phyloP scores from a whole-genome alignment of 2,888 invertebrate species.

The Hemithea aestivaria region DNA sequence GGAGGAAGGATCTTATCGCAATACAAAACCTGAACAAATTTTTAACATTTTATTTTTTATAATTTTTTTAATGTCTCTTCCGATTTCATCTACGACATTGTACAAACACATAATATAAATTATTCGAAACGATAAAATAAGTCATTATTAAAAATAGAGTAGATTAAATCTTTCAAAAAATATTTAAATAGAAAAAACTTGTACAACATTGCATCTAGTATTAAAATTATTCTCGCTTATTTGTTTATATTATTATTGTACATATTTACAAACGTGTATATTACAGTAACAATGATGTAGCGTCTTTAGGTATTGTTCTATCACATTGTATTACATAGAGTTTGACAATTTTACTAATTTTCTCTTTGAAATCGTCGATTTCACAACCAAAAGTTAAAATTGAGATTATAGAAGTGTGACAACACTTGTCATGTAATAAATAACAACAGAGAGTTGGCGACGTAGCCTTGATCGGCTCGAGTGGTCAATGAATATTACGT shows the following conservation, averaged over 20 bases:
- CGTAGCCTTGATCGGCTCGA: constrained; percentile 28
- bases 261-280: constrained; percentile 76
- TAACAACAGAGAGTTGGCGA: constrained; percentile 22
- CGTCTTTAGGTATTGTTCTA: constrained; percentile 77
- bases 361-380: constrained; percentile 38
- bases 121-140: constrained; percentile 77
- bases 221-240: constrained; percentile 68
- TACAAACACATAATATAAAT: constrained; percentile 77
- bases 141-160: constrained; percentile 75
- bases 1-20: constrained; percentile 52
- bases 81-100: constrained; percentile 70
- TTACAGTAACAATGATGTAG: constrained; percentile 78
- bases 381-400: constrained; percentile 51
- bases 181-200: constrained; percentile 74
- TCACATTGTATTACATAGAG: constrained; percentile 61
- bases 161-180: constrained; percentile 77
- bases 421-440: constrained; percentile 32
- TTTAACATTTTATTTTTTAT: constrained; percentile 75
- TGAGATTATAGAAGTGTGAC: constrained; percentile 42
- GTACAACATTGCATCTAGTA: constrained; percentile 78
- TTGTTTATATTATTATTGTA: constrained; percentile 70
- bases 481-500: constrained; percentile 23
- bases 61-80: constrained; percentile 74
- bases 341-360: too few species aligned
- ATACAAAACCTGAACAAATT: constrained; percentile 66